Evolutionary conservation across 2,113 vertebrate genomes (phyloP).

Genomic region (Engystomops pustulosus): DNA sequence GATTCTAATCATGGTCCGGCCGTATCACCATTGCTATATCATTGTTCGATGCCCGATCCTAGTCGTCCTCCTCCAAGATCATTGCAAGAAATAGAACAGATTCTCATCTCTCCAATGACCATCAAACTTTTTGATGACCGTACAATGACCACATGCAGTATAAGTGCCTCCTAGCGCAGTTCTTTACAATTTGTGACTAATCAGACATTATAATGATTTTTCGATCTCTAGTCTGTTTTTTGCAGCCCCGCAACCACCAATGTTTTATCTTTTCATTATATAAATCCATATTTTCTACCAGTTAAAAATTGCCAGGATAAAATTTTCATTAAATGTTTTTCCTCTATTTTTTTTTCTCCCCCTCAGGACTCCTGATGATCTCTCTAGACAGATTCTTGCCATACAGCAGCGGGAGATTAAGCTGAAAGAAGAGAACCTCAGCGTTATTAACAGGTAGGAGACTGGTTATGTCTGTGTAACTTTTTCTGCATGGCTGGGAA

Average conservation of each 20-base stretch:
- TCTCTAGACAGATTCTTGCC: constrained; percentile 89
- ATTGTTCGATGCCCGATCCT: too few relatives aligned
- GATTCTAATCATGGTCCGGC: too few relatives aligned
- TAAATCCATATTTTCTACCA: not conserved
- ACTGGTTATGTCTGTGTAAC: too few relatives aligned
- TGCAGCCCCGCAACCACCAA: not conserved
- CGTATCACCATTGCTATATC: too few relatives aligned
- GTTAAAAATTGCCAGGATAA: not conserved
- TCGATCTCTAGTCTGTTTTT: not conserved
- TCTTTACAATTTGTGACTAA: not conserved
- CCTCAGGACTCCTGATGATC: constrained; percentile 90
- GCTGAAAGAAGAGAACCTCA: constrained; percentile 88
- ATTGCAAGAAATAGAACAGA: too few relatives aligned
- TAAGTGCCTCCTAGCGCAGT: not conserved
- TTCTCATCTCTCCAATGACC: too few relatives aligned
- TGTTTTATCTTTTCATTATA: not conserved
- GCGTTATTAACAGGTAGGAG: constrained; percentile 83
- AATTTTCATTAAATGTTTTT: not conserved
- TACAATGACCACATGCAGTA: too few relatives aligned
- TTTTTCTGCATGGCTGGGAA: too few relatives aligned
- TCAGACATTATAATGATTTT: not conserved
- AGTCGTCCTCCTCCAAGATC: too few relatives aligned
- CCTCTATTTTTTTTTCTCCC: not conserved
- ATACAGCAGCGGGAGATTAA: constrained; percentile 90
- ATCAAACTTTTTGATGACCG: too few relatives aligned